Evolutionary conservation across 1,140 invertebrate species (phyloP).

Genomic region (Chymomyza costata): DNA sequence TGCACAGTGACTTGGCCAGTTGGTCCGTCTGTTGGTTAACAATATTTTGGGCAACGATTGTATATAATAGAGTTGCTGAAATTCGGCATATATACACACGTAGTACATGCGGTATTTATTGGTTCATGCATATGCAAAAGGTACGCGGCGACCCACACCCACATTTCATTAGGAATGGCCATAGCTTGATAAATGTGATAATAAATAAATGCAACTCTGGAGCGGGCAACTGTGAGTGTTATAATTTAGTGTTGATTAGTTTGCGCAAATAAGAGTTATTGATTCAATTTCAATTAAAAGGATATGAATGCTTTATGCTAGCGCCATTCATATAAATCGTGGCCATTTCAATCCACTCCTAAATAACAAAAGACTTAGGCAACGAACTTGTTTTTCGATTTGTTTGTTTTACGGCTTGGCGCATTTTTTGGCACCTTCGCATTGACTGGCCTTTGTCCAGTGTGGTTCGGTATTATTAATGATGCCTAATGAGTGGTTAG

Average conservation of each 20-base stretch:
- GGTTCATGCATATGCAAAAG: conserved; percentile 24
- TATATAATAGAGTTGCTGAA: conserved; percentile 73
- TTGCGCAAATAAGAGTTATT: conserved; percentile 72
- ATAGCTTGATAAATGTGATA: conserved; percentile 63
- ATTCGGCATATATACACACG: conserved; percentile 68
- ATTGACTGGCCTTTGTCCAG: conserved; percentile 37
- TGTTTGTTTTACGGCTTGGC: conserved; percentile 20
- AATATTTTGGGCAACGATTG: conserved; percentile 44
- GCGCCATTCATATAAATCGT: conserved; percentile 19
- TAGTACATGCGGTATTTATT: too few species aligned
- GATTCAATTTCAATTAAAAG: conserved; percentile 73
- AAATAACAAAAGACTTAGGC: conserved; percentile 41
- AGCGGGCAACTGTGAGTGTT: conserved; percentile 46
- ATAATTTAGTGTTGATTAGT: conserved; percentile 74
- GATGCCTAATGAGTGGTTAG: conserved; percentile 67
- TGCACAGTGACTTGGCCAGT: not conserved
- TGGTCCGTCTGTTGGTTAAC: conserved; percentile 27
- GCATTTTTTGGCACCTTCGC: conserved; percentile 51
- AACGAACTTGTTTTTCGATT: conserved; percentile 46
- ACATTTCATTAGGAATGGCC: conserved; percentile 38
- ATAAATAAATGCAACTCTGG: conserved; percentile 51
- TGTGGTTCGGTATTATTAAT: conserved; percentile 51
- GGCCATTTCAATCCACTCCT: not conserved
- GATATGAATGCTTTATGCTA: conserved; percentile 58
- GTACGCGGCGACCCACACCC: conserved; percentile 31